Conservation (phyloP, 2,888 invertebrate genomes). For the Eristalis tenax region DNA sequence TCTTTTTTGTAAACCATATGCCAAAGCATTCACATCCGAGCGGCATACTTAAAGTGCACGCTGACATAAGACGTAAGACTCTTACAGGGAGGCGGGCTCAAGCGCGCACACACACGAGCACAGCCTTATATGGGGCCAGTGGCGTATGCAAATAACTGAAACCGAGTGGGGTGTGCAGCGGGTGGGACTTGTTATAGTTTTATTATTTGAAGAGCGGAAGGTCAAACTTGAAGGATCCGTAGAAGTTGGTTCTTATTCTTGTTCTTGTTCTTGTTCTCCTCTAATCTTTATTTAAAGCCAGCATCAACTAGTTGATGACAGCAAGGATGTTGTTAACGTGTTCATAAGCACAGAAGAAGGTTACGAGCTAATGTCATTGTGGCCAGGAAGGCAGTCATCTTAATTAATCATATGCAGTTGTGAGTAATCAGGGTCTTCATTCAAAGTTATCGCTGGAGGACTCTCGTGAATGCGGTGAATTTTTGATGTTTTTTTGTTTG, state of each 20-base stretch:
- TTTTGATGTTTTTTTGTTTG: not conserved
- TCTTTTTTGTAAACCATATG: slow-evolving; percentile 26
- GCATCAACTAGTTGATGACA: slow-evolving; percentile 65
- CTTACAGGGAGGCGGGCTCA: slow-evolving; percentile 7
- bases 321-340: slow-evolving; percentile 59
- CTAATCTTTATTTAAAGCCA: slow-evolving; percentile 59
- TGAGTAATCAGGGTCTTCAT: not conserved
- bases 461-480: not conserved
- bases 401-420: not conserved
- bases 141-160: slow-evolving; percentile 38
- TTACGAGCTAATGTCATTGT: slow-evolving; percentile 36
- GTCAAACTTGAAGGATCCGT: slow-evolving; percentile 68
- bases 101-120: not conserved
- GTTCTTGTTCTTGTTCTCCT: slow-evolving; percentile 32
- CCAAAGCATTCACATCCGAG: slow-evolving; percentile 65
- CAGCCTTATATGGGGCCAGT: not conserved
- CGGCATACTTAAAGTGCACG: slow-evolving; percentile 48
- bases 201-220: slow-evolving; percentile 68
- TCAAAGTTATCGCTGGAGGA: not conserved
- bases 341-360: slow-evolving; percentile 25
- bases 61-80: slow-evolving; percentile 59
- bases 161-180: not conserved
- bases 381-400: slow-evolving; percentile 18
- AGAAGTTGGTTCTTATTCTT: slow-evolving; percentile 24
- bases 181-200: slow-evolving; percentile 31